Evolutionary conservation across 2,888 invertebrate species (phyloP), one percentile per base, ranked within the genome.

Genomic region (Andrena fulva): DNA sequence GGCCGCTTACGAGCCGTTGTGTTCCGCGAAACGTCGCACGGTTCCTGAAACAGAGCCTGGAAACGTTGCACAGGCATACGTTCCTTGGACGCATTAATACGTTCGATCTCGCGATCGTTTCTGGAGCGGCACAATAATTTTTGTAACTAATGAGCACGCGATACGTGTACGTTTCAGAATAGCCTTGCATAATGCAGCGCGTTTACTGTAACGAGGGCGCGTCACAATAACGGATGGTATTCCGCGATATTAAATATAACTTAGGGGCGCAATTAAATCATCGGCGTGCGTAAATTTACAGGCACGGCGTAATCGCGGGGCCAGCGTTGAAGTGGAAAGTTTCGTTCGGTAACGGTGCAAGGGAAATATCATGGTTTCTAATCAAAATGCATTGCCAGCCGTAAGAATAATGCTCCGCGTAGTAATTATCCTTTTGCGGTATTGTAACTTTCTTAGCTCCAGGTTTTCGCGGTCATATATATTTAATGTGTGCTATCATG

Each of bases 1-100:
- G 86, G 62, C 77, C 69, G 82, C 82, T 81, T 84, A 75, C 84
- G 70, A 74, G 82, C 79, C 82, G 73, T 83, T 75, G 74, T 77
- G 84, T 88, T 89, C 89, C 82, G 82, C 85, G 89, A 89, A 89
- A 83, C 80, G 73, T 87, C 67, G 70, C 68, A 73, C 80, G 75
- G 82, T 86, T 89, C 89, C 71, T 81, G 82, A 84, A 89, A 86
- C 83, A 86, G 82, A 80, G 80, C 72, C 78, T 80, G 77, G 84
- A 54, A 73, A 80, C 77, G 68, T 59, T 67, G 62, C 77, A 71
- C 80, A n/a, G 42, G 27, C 74, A 56, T 62, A 72, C 75, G 70
- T 76, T 80, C 75, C 56, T 59, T 73, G 77, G 67, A 75, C 78
- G 78, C 74, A 83, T 84, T 82, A 84, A 84, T 77, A 79, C 83